These are phyloP conservation scores for Lophotis ruficrista DNA, from an alignment of 2,113 vertebrate genomes.

Conservation along the genomic window DNA sequence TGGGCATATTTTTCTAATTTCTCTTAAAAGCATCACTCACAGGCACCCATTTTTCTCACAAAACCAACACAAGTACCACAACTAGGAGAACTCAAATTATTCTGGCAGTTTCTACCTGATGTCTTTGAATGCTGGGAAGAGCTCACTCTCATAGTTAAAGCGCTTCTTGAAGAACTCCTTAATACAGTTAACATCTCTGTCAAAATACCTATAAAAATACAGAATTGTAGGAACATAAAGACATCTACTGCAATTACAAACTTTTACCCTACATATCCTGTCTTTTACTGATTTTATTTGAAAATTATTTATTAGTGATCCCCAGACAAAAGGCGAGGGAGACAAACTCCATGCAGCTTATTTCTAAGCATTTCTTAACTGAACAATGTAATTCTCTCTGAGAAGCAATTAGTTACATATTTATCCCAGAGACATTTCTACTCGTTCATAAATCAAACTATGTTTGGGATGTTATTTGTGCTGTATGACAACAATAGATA, in stretches of 20 bases:
- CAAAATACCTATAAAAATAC: slow-evolving; percentile 87
- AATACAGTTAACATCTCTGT: slow-evolving; percentile 95
- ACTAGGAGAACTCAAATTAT: background rate
- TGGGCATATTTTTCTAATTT: background rate
- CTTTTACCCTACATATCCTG: background rate
- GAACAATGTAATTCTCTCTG: background rate
- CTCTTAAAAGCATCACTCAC: background rate
- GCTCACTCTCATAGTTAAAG: slow-evolving; percentile 91
- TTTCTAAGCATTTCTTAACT: background rate
- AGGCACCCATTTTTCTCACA: background rate
- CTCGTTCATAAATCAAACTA: background rate
- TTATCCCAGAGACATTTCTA: background rate
- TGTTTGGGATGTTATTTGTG: background rate
- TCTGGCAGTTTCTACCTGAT: slow-evolving; percentile 80
- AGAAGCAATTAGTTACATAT: background rate
- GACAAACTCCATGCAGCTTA: background rate
- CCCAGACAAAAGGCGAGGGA: background rate
- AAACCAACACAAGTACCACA: background rate
- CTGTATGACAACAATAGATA: background rate
- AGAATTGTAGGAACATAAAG: background rate
- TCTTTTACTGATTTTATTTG: background rate
- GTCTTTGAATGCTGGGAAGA: slow-evolving; percentile 90
- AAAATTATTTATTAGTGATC: background rate
- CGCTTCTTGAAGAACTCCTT: slow-evolving; percentile 91
- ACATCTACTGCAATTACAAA: background rate